A percentile compares a stretch with the other conserved stretches of the same genome.
Conservation (phyloP, 2,888 invertebrate species). For the Nemotelus nigrinus region DNA sequence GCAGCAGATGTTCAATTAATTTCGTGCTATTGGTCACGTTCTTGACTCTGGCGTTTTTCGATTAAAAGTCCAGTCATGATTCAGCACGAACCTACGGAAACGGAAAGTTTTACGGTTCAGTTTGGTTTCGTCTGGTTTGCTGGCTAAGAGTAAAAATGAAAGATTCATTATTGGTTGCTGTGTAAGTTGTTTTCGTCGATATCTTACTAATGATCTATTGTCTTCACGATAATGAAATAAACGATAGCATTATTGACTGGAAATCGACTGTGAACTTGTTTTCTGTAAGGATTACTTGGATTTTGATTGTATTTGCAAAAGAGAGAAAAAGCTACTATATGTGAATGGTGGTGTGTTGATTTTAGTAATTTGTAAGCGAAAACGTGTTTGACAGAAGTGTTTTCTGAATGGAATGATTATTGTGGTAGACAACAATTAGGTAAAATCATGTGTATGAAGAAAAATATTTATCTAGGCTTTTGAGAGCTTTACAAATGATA, state of each 20-base stretch:
- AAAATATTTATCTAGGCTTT: too few species aligned
- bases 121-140: neutral
- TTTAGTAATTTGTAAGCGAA: too few species aligned
- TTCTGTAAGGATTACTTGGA: too few species aligned
- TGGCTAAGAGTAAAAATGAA: neutral
- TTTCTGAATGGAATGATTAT: too few species aligned
- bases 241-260: neutral
- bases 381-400: too few species aligned
- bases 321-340: too few species aligned
- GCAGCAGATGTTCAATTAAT: constrained; percentile 32
- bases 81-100: constrained; percentile 23
- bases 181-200: neutral
- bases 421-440: too few species aligned
- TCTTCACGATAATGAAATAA: neutral
- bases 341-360: too few species aligned
- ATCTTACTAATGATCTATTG: constrained; percentile 32
- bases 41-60: constrained; percentile 17
- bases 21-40: constrained; percentile 36
- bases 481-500: too few species aligned
- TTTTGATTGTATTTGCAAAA: too few species aligned
- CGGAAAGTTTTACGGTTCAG: neutral
- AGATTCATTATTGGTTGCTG: constrained; percentile 4
- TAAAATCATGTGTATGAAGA: too few species aligned
- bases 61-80: constrained; percentile 38
- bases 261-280: neutral